Conservation (phyloP, 2,888 invertebrate species). For the Gryllus longicercus region DNA sequence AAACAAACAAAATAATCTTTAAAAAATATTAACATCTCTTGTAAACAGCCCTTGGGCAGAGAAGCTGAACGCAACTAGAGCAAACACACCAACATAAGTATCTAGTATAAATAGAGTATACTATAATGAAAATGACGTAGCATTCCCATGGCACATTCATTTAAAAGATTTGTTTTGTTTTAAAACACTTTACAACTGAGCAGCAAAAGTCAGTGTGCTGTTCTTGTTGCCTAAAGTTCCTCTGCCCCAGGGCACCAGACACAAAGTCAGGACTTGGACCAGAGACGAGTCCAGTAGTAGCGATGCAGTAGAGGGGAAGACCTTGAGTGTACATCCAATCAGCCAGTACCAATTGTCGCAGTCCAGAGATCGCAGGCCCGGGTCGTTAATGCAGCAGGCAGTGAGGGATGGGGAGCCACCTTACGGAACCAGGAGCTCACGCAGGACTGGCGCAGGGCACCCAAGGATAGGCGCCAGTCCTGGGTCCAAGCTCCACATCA, state of each 20-base stretch:
- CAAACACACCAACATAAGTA: background rate
- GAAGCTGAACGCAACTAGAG: background rate
- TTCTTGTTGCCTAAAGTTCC: background rate
- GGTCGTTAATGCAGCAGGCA: conserved; percentile 45
- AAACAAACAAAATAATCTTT: conserved; percentile 21
- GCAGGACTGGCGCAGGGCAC: conserved; percentile 37
- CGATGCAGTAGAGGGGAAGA: conserved; percentile 30
- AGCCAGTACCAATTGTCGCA: conserved; percentile 40
- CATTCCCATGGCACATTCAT: conserved; percentile 4
- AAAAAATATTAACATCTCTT: conserved; percentile 1
- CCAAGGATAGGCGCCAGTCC: too few species aligned
- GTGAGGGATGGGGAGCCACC: conserved; percentile 45
- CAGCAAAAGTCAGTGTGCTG: background rate
- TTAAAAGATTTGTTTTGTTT: background rate
- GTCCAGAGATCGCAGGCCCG: conserved; percentile 45
- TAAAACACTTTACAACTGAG: too few species aligned
- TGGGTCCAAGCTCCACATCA: background rate
- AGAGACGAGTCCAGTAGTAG: background rate
- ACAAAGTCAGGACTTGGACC: conserved; percentile 12
- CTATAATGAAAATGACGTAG: conserved; percentile 7
- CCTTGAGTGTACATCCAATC: conserved; percentile 33
- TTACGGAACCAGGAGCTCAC: conserved; percentile 28
- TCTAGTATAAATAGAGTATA: conserved; percentile 17
- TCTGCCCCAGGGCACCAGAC: background rate
- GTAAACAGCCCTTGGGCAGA: background rate